Evolutionary conservation across 2,888 invertebrate species (phyloP).

Genomic region (Steromphala cineraria): DNA sequence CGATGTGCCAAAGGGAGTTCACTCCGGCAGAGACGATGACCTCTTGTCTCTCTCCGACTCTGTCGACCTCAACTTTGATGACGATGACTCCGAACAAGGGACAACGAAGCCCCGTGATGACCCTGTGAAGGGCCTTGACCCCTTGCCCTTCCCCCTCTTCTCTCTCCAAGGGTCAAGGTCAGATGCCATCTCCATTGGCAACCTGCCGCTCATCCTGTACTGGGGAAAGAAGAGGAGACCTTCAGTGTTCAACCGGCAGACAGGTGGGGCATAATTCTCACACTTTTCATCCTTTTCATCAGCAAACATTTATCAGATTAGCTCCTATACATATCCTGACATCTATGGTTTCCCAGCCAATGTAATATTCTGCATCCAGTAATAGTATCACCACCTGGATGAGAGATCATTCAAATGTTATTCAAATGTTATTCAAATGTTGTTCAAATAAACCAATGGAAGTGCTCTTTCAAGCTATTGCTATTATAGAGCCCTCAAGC

Average conservation of each 20-base stretch:
- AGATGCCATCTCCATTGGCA: slow-evolving; percentile 65
- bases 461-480: too few relatives aligned
- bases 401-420: too few relatives aligned
- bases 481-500: too few relatives aligned
- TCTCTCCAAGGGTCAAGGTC: slow-evolving; percentile 58
- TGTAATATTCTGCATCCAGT: too few relatives aligned
- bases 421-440: too few relatives aligned
- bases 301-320: too few relatives aligned
- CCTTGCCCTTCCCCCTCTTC: slow-evolving; percentile 67
- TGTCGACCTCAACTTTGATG: slow-evolving; percentile 49
- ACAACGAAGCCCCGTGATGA: slow-evolving; percentile 32
- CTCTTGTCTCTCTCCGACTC: slow-evolving; percentile 58
- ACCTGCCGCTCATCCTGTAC: slow-evolving; percentile 66
- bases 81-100: slow-evolving; percentile 28
- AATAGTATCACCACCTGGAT: too few relatives aligned
- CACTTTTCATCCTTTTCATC: too few relatives aligned
- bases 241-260: slow-evolving; percentile 56
- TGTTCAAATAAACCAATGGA: too few relatives aligned
- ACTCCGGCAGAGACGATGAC: slow-evolving; percentile 43
- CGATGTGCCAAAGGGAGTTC: slow-evolving; percentile 37
- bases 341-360: not conserved
- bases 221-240: slow-evolving; percentile 65
- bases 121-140: slow-evolving; percentile 50
- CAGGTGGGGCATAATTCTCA: slow-evolving; percentile 52
- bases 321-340: too few relatives aligned